Base-by-base conservation (phyloP, 2,113 vertebrate genomes). In the Elephantulus edwardii region DNA sequence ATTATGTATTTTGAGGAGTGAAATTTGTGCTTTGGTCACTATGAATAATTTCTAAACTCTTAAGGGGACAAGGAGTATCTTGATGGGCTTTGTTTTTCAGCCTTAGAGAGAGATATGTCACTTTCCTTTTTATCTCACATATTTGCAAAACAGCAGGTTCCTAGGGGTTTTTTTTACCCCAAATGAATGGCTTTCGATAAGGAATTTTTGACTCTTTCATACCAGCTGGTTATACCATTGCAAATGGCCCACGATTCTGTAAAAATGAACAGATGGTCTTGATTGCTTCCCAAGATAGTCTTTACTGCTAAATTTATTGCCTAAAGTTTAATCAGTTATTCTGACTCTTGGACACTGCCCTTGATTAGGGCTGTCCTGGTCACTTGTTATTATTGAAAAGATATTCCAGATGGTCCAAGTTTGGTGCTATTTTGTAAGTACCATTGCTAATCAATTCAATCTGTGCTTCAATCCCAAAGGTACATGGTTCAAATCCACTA, bases 61-160 rank as follows among this genome's bases (percentile, higher is more conserved):
- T 16, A 82, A 68, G 33, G 33, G 13, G 28, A 60, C 38, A 40
- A 66, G 60, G 28, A 83, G 5, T 42, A 1, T 93, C 83, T 75
- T 75, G 79, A 10, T 82, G 14, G n/a, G 74, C 0, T 44, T 76
- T 72, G 17, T 56, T 44, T 66, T 72, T 8, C 91, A 19, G 8
- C 75, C 85, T 81, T 90, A 78, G 6, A 81, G 16, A 82, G 30
- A 83, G 5, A 14, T 5, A 0, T 83, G 19, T 83, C 33, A 58
- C 10, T 33, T 93, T 90, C 26, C n/a, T 81, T 89, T 87, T 30
- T 78, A 56, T 64, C 83, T 83, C 86, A 3, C 50, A 62, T 89
- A 40, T 77, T 38, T 28, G 2, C 52, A 76, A 93, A 14, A 30
- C 19, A 82, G 86, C 22, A 62, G 70, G 68, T 82, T 85, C 52